Evolutionary conservation across 23 tunicate species (phyloP).

Genomic region (Styela clava): DNA sequence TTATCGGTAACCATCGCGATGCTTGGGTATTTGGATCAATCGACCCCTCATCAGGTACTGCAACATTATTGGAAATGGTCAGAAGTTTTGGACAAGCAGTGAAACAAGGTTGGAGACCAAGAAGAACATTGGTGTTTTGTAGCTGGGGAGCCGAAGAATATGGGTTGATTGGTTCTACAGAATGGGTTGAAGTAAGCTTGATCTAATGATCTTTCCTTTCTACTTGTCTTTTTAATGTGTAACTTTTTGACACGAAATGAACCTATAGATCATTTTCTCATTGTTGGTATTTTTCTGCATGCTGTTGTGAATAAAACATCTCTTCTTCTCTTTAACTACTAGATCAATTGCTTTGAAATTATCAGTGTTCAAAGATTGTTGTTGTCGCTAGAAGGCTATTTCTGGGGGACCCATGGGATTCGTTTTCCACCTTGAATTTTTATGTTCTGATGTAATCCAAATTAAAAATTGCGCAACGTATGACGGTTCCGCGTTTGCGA

Average conservation of each 20-base stretch:
- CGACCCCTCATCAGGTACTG: slow-evolving; percentile 81
- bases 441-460: too few relatives aligned
- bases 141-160: slow-evolving; percentile 92
- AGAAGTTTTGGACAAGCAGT: slow-evolving; percentile 54
- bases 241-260: neutral
- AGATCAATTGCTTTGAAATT: too few relatives aligned
- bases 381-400: too few relatives aligned
- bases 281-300: neutral
- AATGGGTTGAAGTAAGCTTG: slow-evolving; percentile 80
- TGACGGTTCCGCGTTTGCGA: too few relatives aligned
- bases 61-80: slow-evolving; percentile 49
- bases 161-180: slow-evolving; percentile 73
- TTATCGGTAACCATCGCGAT: slow-evolving; percentile 82
- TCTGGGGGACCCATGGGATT: too few relatives aligned
- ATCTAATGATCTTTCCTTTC: neutral
- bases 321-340: slow-evolving; percentile 14
- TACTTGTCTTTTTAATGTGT: too few relatives aligned
- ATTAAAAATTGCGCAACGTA: too few relatives aligned
- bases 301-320: neutral
- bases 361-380: too few relatives aligned
- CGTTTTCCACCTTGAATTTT: too few relatives aligned
- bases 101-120: slow-evolving; percentile 75
- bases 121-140: slow-evolving; percentile 65
- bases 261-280: neutral
- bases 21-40: slow-evolving; percentile 95